Evolutionary conservation across 2,113 vertebrate species (phyloP).

Genomic region (Perca flavescens): DNA sequence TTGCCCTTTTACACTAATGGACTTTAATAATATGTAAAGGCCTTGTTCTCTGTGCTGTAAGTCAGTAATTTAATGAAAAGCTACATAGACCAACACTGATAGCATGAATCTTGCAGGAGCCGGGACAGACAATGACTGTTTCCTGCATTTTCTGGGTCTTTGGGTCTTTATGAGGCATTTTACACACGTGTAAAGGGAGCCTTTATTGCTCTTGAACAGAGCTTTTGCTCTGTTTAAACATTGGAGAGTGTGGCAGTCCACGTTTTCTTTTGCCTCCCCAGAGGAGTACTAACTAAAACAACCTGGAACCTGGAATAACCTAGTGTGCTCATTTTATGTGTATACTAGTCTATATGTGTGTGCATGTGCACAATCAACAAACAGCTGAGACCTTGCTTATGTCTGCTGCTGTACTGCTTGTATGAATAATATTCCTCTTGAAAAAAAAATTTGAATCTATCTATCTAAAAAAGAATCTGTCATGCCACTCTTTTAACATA

Average conservation of each 20-base stretch:
- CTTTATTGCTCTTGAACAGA: slow-evolving; percentile 62
- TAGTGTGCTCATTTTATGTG: background rate
- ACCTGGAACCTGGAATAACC: slow-evolving; percentile 15
- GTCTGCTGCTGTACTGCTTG: background rate
- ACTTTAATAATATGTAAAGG: slow-evolving; percentile 55
- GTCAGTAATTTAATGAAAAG: slow-evolving; percentile 67
- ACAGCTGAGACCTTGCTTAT: background rate
- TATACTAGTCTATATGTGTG: background rate
- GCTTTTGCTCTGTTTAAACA: slow-evolving; percentile 52
- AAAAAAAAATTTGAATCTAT: too few species aligned
- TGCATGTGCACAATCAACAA: background rate
- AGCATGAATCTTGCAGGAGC: slow-evolving; percentile 47
- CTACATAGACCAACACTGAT: slow-evolving; percentile 46
- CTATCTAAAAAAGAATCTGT: too few species aligned
- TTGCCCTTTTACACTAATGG: slow-evolving; percentile 66
- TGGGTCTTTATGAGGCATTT: slow-evolving; percentile 77
- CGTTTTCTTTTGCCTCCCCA: background rate
- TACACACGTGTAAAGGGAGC: slow-evolving; percentile 62
- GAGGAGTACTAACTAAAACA: slow-evolving; percentile 35
- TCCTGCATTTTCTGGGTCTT: slow-evolving; percentile 67
- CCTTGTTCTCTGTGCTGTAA: slow-evolving; percentile 58
- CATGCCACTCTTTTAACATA: background rate
- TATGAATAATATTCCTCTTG: background rate
- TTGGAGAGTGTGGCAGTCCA: slow-evolving; percentile 29
- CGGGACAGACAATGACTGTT: slow-evolving; percentile 51